Base-by-base conservation (phyloP, 2,888 invertebrate genomes). In the Exephanes ischioxanthus region DNA sequence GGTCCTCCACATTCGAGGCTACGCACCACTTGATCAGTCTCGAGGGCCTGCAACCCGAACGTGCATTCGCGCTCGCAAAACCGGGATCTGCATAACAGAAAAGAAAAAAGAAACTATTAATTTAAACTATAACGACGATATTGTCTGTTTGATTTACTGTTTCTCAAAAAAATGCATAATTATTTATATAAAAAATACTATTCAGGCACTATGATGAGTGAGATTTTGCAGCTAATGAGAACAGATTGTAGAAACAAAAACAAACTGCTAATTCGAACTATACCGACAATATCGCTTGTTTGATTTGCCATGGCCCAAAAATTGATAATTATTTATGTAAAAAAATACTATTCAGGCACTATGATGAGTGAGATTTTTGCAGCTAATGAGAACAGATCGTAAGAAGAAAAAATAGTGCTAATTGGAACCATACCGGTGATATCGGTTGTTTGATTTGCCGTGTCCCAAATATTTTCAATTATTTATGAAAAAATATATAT, bases 1-100 rank as follows among this genome's bases (percentile, higher is more conserved):
- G 95, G 85, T 96, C 95, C 90, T 97, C 97, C 0, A 96, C 94
- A 16, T 96, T 95, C 0, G 97, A 96, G 0, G 96, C 96, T 0
- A 97, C 96, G 91, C 98, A 98, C 94, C 94, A 94, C 37, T 87
- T 88, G 5, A 94, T 84, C 7, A 90, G 89, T 73, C 94, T 91
- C 3, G 92, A 91, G 0, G 93, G 92, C 7, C 87, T 89, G 81
- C 94, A 94, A 3, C 88, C 85, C 2, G 92, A 84, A 0, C 91
- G 91, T 9, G 90, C 90, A 80, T 94, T 92, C 16, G 94, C 93
- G 33, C 92, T 90, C 70, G 92, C 80, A 79, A 94, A 94, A 30
- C 93, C 93, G 4, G 92, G 92, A 90, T 92, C 94, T 93, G 73
- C 41, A 7, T 58, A 70, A 45, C 45, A 45, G 14, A 45, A 45